These are phyloP conservation scores for Orientallactaga bullata DNA, from an alignment of 2,113 vertebrate species.

Conservation along the genomic window DNA sequence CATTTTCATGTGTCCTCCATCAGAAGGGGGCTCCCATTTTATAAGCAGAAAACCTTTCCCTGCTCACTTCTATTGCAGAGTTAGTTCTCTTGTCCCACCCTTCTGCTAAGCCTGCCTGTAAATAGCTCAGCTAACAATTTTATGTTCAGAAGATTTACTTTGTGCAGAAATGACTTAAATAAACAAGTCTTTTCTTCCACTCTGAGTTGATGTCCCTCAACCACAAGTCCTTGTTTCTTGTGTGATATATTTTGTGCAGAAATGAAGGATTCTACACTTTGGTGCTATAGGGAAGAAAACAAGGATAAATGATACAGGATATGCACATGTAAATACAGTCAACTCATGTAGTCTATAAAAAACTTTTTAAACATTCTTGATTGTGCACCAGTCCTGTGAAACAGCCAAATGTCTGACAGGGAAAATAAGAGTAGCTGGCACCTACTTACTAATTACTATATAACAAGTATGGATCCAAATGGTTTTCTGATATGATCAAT, in stretches of 20 bases:
- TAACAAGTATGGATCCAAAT: not conserved
- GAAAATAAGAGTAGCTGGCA: not conserved
- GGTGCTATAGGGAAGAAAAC: not conserved
- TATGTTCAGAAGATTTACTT: not conserved
- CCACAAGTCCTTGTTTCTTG: not conserved
- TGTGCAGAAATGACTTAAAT: not conserved
- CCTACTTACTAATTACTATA: conserved; percentile 14
- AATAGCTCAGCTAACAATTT: not conserved
- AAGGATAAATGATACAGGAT: not conserved
- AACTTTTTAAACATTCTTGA: not conserved
- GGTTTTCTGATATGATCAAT: not conserved
- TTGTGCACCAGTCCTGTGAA: not conserved
- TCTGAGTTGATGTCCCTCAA: not conserved
- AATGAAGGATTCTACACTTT: conserved; percentile 20
- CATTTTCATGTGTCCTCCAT: conserved; percentile 35
- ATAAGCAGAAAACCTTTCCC: conserved; percentile 39
- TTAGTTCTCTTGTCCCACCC: not conserved
- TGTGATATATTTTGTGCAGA: not conserved
- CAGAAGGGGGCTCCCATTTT: not conserved
- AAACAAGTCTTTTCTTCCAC: not conserved
- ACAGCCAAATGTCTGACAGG: not conserved
- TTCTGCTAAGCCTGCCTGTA: not conserved
- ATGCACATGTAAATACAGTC: not conserved
- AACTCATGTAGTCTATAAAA: not conserved
- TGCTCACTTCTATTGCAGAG: not conserved